Evolutionary conservation across 2,888 invertebrate species (phyloP).

Genomic region (Meteorus cinctellus): DNA sequence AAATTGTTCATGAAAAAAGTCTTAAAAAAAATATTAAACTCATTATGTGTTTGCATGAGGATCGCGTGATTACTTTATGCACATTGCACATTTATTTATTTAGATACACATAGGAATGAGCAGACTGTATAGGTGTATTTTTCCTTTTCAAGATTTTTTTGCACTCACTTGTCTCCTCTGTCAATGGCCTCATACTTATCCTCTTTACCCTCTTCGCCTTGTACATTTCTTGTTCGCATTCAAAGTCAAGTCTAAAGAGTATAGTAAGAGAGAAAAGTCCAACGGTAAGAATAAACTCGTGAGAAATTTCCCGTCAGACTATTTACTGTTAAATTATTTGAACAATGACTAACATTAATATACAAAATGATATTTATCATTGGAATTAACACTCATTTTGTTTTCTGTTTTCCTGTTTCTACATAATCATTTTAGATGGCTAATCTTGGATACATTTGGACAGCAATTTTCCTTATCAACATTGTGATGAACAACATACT

Average conservation of each 20-base stretch:
- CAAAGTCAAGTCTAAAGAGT: not conserved
- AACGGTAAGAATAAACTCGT: conserved; percentile 13
- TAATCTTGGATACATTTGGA: conserved; percentile 25
- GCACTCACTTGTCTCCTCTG: conserved; percentile 2
- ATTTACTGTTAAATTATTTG: conserved; percentile 1
- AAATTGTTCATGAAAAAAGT: not conserved
- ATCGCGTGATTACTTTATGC: conserved; percentile 21
- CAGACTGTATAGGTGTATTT: not conserved
- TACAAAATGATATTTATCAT: not conserved
- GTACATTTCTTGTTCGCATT: conserved; percentile 2
- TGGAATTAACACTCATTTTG: conserved; percentile 46
- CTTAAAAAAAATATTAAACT: not conserved
- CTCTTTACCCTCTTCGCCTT: not conserved
- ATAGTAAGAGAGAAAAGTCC: conserved; percentile 17
- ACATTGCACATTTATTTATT: not conserved
- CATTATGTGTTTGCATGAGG: not conserved
- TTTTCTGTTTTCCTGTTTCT: conserved; percentile 49
- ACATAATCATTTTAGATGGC: conserved; percentile 63
- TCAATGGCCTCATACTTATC: conserved; percentile 4
- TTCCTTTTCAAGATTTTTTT: conserved; percentile 6
- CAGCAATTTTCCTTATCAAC: conserved; percentile 27
- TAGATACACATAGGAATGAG: not conserved
- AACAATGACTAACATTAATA: conserved; percentile 14
- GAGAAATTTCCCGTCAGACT: conserved; percentile 29
- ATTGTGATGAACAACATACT: conserved; percentile 28